Evolutionary conservation across 2,113 vertebrate species (phyloP).

Genomic region (Chamaea fasciata): DNA sequence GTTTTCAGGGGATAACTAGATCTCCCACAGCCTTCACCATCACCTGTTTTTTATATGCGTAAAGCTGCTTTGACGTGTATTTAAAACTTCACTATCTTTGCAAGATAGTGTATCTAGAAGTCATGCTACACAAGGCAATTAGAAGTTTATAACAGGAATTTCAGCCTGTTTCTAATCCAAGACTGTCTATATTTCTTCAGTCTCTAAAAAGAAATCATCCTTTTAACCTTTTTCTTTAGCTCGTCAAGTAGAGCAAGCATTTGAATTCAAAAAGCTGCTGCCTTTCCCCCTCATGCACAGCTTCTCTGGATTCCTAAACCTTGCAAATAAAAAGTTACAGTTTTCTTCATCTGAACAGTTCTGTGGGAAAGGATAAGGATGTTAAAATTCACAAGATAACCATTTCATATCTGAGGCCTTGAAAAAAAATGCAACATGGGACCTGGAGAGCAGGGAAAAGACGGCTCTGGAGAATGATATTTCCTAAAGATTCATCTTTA

Average conservation of each 20-base stretch:
- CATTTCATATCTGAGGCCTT: neutral
- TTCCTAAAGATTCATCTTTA: neutral
- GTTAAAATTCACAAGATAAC: constrained; percentile 4
- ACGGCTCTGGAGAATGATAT: neutral
- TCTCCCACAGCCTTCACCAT: neutral
- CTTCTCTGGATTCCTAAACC: neutral
- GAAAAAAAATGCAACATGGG: neutral
- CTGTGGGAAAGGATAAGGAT: neutral
- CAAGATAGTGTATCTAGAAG: neutral
- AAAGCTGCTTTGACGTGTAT: neutral
- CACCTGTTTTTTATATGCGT: neutral
- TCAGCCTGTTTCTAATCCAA: neutral
- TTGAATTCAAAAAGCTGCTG: neutral
- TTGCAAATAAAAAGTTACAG: constrained; percentile 1
- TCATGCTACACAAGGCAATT: neutral
- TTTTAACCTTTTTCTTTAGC: neutral
- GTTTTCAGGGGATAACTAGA: neutral
- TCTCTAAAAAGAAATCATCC: neutral
- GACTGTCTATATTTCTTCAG: neutral
- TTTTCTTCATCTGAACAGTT: neutral
- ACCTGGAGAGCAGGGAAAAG: neutral
- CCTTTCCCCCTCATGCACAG: neutral
- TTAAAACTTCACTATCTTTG: neutral
- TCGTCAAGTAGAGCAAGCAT: neutral
- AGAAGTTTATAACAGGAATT: neutral